Evolutionary conservation across 2,888 invertebrate species (phyloP), one percentile per base, ranked within the genome.

Genomic region (Esperia sulphurella): DNA sequence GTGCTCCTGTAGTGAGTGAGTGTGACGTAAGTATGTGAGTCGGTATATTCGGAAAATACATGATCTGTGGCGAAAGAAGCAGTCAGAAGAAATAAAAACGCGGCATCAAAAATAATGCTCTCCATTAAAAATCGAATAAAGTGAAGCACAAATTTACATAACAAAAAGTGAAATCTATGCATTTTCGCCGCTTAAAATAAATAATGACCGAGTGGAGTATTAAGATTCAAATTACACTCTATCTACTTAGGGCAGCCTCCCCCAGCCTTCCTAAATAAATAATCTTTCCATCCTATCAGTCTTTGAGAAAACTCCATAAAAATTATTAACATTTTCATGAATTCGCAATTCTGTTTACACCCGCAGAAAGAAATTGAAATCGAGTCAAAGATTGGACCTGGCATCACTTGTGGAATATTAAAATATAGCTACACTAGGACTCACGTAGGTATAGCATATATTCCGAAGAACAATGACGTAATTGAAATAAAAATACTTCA

Each of bases 181-280:
- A 78, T 79, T 82, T 81, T 71, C 65, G 68, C 69, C 65, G 70
- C 79, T 80, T 72, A 79, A 80, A 83, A 82, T 85, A 83, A 85
- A 82, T 80, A 83, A 85, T 84, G 78, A 75, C 67, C 62, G 63
- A 67, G 74, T 77, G 80, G 63, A 67, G 74, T 77, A 80, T 84
- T 84, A 84, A 79, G 78, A 83, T 83, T 83, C 77, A 82, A 84
- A 83, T 85, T 79, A 78, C 75, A 67, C 74, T 75, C 71, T 78
- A 82, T 82, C 82, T 77, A 63, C 74, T 79, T 78, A 75, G 75
- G 60, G 62, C 59, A 57, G 59, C 69, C 63, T 54, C 65, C 72
- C 70, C 56, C 61, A 45, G 56, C 58, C 62, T 65, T 62, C 73
- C 71, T 75, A 69, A 70, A 76, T 78, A 83, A 79, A 77, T 71